Evolutionary conservation across 2,888 invertebrate genomes (phyloP).

Genomic region (Brachyptera risi): DNA sequence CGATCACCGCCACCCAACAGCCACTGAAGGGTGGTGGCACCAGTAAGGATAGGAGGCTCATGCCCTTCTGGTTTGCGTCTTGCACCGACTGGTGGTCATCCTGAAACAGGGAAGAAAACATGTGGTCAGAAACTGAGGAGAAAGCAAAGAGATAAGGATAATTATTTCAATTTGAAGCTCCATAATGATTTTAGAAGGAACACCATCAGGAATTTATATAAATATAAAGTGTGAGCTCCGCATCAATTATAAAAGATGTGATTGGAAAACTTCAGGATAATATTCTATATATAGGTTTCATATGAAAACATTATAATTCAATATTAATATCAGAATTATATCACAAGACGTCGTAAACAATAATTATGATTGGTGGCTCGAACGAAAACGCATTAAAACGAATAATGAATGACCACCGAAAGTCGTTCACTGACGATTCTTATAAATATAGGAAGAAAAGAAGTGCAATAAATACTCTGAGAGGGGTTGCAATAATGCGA

Average conservation of each 20-base stretch:
- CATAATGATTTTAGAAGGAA: too few relatives aligned
- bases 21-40: constrained; percentile 12
- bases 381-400: neutral
- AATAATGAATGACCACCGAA: constrained; percentile 8
- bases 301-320: constrained; percentile 15
- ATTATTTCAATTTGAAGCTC: too few relatives aligned
- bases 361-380: constrained; percentile 11
- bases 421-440: neutral
- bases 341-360: neutral
- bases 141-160: neutral
- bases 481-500: constrained; percentile 4
- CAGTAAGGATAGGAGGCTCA: constrained; percentile 21
- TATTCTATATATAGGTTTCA: too few relatives aligned
- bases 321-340: constrained; percentile 16
- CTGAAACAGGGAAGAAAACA: constrained; percentile 6
- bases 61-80: constrained; percentile 11
- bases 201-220: too few relatives aligned
- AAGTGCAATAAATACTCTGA: constrained; percentile 5
- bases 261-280: too few relatives aligned
- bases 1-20: constrained; percentile 20
- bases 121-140: neutral
- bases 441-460: neutral
- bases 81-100: neutral
- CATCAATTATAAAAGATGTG: too few relatives aligned
- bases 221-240: too few relatives aligned